Base-by-base conservation (phyloP, 2,113 vertebrate species). In the Pituophis catenifer region DNA sequence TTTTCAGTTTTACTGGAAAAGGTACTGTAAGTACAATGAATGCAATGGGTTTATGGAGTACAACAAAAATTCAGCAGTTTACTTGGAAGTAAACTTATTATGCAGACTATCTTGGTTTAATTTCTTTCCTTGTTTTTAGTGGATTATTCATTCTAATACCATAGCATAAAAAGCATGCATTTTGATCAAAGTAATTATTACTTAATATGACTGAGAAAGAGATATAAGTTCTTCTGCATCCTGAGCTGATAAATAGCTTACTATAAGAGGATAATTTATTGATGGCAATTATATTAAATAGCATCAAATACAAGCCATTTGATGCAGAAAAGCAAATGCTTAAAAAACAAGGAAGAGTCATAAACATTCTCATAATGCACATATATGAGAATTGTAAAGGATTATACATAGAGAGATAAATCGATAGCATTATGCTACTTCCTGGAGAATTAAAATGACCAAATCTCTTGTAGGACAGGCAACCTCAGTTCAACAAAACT, bases 21-120 rank as follows among this genome's bases (percentile, higher is more conserved):
- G n/a, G 93, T 88, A 44, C 38, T 44, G 38, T 44, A 55, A 96
- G 92, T 93, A 52, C 90, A 95, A 94, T 95, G 94, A 93, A 57
- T 89, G 91, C 92, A 94, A 88, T 95, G 58, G 95, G 91, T 93
- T 48, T 89, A 95, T 94, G 95, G 95, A 94, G 59, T 89, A 93
- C 91, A 94, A 87, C 94, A 91, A 95, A 96, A 95, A 95, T 48
- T 95, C 86, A 94, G 91, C 92, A 94, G 89, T 95, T 91, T 70
- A 91, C 91, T 88, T 91, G 93, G 93, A 86, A 92, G 93, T 75
- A 75, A 75, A 57, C 33, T 93, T 95, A 92, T 90, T 95, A 91
- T 93, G 65, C 90, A 92, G 90, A 93, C 86, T 75, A 26, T 90
- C 92, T 95, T 92, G 89, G 44, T 90, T 88, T 94, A 94, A 96